phyloP scores from a whole-genome alignment of 37 sponge, comb jelly and placozoan genomes.

The Dysidea cf. avara region DNA sequence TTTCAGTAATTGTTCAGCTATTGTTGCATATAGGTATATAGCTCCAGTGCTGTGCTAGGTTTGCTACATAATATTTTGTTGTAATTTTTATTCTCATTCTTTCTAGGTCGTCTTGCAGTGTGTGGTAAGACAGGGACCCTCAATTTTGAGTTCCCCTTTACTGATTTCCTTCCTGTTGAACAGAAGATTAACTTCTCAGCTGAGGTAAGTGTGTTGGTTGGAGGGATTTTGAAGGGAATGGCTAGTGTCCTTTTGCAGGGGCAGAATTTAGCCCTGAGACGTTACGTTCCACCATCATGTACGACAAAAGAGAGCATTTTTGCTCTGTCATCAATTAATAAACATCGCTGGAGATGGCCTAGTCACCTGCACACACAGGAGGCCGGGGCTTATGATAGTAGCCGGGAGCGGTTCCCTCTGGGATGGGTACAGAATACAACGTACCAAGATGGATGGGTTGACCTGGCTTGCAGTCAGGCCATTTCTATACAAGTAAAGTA shows the following conservation, averaged over 20 bases:
- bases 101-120: conserved; percentile 63
- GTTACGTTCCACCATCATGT: conserved; percentile 60
- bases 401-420: conserved; percentile 52
- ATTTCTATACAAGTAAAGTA: conserved; percentile 50
- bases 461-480: conserved; percentile 56
- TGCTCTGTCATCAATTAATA: conserved; percentile 42
- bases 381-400: neutral
- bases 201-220: conserved; percentile 27
- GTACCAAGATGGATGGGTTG: conserved; percentile 75
- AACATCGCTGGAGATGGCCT: conserved; percentile 51
- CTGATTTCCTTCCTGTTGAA: conserved; percentile 55
- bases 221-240: neutral
- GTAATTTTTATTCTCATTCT: neutral
- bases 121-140: conserved; percentile 72
- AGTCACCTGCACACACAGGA: neutral
- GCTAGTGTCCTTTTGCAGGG: conserved; percentile 33
- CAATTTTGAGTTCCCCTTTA: conserved; percentile 59
- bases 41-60: no score
- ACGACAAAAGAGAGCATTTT: conserved; percentile 52
- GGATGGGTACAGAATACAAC: conserved; percentile 43
- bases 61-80: neutral
- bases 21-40: no score
- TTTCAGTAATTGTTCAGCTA: no score
- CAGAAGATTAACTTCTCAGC: conserved; percentile 69
- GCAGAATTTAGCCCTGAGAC: conserved; percentile 54